These are phyloP conservation scores for Planococcus citri DNA, from an alignment of 1,140 invertebrate species.

Conservation along the genomic window DNA sequence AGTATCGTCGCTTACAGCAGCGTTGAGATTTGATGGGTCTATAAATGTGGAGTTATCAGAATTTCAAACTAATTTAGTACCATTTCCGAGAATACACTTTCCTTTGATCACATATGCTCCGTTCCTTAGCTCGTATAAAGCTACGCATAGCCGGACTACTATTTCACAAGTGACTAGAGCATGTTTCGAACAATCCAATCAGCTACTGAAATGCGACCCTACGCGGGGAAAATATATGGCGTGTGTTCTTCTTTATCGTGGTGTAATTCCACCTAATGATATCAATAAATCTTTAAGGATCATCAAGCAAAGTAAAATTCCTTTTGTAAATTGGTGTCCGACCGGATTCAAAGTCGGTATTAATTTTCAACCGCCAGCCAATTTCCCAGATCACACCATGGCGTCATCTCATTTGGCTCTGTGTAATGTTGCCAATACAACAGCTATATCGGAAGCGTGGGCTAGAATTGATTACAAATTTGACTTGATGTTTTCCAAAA, in stretches of 20 bases:
- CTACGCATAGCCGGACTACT: constrained; percentile 40
- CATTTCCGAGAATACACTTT: constrained; percentile 39
- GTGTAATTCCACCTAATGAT: constrained; percentile 46
- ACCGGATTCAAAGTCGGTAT: constrained; percentile 43
- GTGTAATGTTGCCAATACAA: constrained; percentile 38
- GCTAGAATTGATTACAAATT: constrained; percentile 52
- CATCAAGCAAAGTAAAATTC: constrained; percentile 48
- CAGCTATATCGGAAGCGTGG: constrained; percentile 55
- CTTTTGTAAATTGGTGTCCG: constrained; percentile 47
- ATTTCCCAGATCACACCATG: background rate
- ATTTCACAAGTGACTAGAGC: constrained; percentile 52
- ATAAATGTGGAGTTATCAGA: constrained; percentile 55
- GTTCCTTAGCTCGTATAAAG: constrained; percentile 37
- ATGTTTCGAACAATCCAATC: constrained; percentile 64
- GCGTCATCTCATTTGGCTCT: constrained; percentile 24
- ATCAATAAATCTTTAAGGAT: constrained; percentile 44
- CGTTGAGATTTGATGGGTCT: constrained; percentile 53
- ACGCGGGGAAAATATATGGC: constrained; percentile 41
- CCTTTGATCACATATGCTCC: constrained; percentile 46
- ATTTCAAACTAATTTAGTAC: constrained; percentile 47
- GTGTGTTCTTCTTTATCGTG: constrained; percentile 43
- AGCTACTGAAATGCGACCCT: constrained; percentile 39
- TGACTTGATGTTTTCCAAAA: constrained; percentile 19
- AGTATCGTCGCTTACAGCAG: constrained; percentile 52
- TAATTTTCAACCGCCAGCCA: constrained; percentile 26